These are phyloP conservation scores for Drosophila pectinifera DNA, from an alignment of 1,140 invertebrate species.

Conservation along the genomic window DNA sequence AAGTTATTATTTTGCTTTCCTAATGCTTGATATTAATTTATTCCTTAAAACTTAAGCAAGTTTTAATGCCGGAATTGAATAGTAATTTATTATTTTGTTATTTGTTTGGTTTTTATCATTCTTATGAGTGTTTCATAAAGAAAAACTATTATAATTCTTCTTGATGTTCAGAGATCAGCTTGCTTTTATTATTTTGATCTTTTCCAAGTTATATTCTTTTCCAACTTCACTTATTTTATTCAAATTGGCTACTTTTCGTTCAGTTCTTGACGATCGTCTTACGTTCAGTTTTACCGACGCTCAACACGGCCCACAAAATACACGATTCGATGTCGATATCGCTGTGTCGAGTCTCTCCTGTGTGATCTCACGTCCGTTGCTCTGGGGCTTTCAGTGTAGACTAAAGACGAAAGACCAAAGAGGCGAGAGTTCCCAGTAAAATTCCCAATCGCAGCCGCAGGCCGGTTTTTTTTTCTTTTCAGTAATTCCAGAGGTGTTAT, in stretches of 20 bases:
- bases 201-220: neutral
- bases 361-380: slow-evolving; percentile 70
- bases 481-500: slow-evolving; percentile 15
- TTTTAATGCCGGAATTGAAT: neutral
- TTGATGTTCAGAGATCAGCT: neutral
- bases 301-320: slow-evolving; percentile 32
- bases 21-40: too few species aligned
- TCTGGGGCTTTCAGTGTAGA: slow-evolving; percentile 77
- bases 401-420: slow-evolving; percentile 54
- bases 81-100: neutral
- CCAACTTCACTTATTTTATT: slow-evolving; percentile 16
- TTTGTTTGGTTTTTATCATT: neutral
- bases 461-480: slow-evolving; percentile 34
- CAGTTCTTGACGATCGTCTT: slow-evolving; percentile 1
- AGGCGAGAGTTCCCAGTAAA: slow-evolving; percentile 58
- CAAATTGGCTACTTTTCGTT: slow-evolving; percentile 34
- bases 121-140: neutral
- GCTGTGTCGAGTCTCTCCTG: slow-evolving; percentile 13
- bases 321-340: slow-evolving; percentile 22
- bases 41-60: too few species aligned
- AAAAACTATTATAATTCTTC: neutral
- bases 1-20: too few species aligned
- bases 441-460: slow-evolving; percentile 58
- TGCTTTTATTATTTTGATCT: neutral
- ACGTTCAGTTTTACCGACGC: slow-evolving; percentile 49